These are phyloP conservation scores for Aplodontia rufa DNA, from an alignment of 2,113 vertebrate species.

Conservation along the genomic window DNA sequence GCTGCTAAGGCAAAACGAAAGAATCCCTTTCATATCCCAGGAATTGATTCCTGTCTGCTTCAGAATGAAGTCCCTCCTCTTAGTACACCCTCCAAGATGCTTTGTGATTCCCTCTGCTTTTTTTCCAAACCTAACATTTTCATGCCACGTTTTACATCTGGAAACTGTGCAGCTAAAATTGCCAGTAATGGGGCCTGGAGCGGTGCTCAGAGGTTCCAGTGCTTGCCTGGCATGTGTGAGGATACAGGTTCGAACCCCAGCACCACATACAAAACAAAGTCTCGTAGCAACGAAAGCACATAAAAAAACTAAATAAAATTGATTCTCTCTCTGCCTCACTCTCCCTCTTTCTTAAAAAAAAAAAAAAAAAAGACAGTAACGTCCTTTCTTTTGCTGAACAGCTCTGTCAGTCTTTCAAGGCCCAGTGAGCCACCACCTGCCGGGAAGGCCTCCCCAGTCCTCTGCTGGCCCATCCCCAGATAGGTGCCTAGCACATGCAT, in stretches of 20 bases:
- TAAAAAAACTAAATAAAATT: no score
- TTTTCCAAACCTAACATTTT: background rate
- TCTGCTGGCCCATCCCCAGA: fast-evolving
- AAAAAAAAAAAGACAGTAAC: no score
- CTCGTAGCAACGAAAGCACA: no score
- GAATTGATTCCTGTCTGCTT: background rate
- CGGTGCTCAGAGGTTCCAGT: no score
- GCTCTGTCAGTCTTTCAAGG: background rate
- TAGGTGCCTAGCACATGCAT: background rate
- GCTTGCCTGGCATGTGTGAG: no score
- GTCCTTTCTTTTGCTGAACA: background rate
- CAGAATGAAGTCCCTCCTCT: background rate
- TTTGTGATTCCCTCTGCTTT: background rate
- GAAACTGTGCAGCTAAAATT: background rate
- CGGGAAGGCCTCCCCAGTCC: background rate
- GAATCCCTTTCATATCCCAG: background rate
- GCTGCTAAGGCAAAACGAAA: background rate
- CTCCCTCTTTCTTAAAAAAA: no score
- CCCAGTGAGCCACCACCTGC: background rate
- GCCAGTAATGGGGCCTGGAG: no score
- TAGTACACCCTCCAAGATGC: background rate
- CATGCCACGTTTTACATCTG: background rate
- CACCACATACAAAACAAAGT: no score
- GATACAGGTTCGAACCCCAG: no score
- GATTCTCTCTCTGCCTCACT: no score